phyloP scores from a whole-genome alignment of 2,797 vertebrate genomes.

The Sternarchorhynchus goeldii region DNA sequence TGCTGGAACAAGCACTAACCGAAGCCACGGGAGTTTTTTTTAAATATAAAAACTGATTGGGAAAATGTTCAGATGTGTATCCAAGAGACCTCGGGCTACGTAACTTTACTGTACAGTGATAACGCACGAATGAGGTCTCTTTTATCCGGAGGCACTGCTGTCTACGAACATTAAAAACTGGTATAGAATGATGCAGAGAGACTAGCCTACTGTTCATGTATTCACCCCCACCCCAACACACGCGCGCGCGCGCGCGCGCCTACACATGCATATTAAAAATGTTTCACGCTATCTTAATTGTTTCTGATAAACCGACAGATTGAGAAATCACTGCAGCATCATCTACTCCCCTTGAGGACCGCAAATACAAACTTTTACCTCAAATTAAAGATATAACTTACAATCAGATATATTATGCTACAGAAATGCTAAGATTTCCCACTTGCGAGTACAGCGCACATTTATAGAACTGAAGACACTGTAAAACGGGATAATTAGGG shows the following conservation, averaged over 20 bases:
- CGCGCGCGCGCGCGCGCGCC: conserved; percentile 41
- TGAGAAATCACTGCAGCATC: conserved; percentile 17
- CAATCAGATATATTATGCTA: not conserved
- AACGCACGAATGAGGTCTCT: not conserved
- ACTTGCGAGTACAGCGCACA: no score
- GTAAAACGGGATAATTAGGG: conserved; percentile 16
- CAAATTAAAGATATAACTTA: not conserved
- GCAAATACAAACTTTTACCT: not conserved
- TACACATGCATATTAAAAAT: conserved; percentile 7
- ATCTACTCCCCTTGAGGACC: not conserved
- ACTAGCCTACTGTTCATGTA: no score
- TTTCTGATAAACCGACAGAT: not conserved
- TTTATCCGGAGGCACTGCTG: conserved; percentile 8
- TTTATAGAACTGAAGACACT: not conserved
- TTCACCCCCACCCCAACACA: conserved; percentile 18
- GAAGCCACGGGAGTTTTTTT: conserved; percentile 46
- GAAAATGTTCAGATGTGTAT: not conserved
- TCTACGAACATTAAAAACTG: conserved; percentile 1
- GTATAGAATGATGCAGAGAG: not conserved
- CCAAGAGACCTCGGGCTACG: no score
- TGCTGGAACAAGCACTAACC: conserved; percentile 9
- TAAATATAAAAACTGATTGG: conserved; percentile 49
- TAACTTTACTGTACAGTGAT: not conserved
- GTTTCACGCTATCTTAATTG: not conserved
- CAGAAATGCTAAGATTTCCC: no score